Base-by-base conservation (phyloP, 2,113 vertebrate species). In the Pyrgilauda ruficollis region DNA sequence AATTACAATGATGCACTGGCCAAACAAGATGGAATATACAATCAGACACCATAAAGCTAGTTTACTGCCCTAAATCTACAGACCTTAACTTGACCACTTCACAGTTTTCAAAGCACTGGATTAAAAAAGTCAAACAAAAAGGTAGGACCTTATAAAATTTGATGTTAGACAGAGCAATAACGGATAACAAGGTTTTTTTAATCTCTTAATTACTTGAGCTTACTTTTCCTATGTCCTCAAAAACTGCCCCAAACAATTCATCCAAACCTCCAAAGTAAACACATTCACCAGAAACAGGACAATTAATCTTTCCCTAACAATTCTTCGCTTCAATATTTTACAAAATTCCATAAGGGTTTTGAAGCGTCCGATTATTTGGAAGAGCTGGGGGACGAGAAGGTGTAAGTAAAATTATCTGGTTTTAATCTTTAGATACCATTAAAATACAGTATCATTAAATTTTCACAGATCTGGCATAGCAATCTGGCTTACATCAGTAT, bases 371-470 rank as follows among this genome's bases (percentile, higher is more conserved):
- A 9, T 30, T 84, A 70, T 33, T 31, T 59, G 11, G 27, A 76
- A 76, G 33, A 37, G 14, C 11, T 35, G 4, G 10, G 5, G 24
- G 27, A 27, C 2, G 1, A 4, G 7, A 3, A 7, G 11, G 14
- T 3, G 3, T 15, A 84, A 52, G 41, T 52, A 72, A 83, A 83
- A 69, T 49, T n/a, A 82, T 10, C n/a, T 55, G 28, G 2, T 27
- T 56, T 63, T 85, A 59, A 82, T 35, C 33, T 80, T 77, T 33
- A 93, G 13, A 58, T 2, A 1, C 7, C n/a, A 67, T 7, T 27
- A 52, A 23, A 41, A 76, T 20, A 53, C 0, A 90, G 22, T 23
- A 69, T 49, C 49, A 76, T 80, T 53, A 55, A 50, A 74, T 14
- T 77, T 90, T 90, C 75, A 76, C 13, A 68, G n/a, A 72, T 41